Percentiles rank a stretch among this genome's conserved stretches.
Evolutionary conservation across 2,888 invertebrate genomes (phyloP).

Genomic region (Aspidiotus rigidus): DNA sequence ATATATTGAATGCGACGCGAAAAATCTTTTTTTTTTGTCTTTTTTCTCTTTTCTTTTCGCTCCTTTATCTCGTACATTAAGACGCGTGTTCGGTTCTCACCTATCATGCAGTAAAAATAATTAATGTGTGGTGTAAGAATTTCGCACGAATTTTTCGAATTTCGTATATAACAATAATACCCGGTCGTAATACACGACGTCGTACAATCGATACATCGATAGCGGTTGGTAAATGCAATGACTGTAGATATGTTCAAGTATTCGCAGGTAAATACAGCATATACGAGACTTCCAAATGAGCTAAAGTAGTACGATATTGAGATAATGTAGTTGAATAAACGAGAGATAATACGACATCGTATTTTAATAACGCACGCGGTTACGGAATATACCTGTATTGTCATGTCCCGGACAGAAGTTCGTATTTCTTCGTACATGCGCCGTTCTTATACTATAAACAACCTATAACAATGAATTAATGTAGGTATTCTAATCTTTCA

Average conservation of each 20-base stretch:
- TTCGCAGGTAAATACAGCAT: conserved; percentile 15
- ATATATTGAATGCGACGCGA: conserved; percentile 8
- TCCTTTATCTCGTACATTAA: conserved; percentile 1
- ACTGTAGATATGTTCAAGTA: conserved; percentile 17
- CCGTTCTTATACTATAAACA: no score
- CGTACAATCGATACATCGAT: no score
- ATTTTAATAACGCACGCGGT: no score
- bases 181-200: neutral
- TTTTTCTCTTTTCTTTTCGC: neutral
- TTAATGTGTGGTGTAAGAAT: conserved; percentile 18
- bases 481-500: no score
- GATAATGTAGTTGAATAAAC: no score
- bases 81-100: neutral
- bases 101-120: neutral
- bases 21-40: conserved; percentile 5
- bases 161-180: conserved; percentile 6
- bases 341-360: no score
- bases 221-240: conserved; percentile 11
- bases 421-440: no score
- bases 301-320: no score
- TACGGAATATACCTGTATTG: no score
- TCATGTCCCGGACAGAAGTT: no score
- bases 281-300: neutral
- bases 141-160: conserved; percentile 5
- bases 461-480: no score